These are phyloP conservation scores for Xanthia icteritia DNA, from an alignment of 2,888 invertebrate species.

Conservation along the genomic window DNA sequence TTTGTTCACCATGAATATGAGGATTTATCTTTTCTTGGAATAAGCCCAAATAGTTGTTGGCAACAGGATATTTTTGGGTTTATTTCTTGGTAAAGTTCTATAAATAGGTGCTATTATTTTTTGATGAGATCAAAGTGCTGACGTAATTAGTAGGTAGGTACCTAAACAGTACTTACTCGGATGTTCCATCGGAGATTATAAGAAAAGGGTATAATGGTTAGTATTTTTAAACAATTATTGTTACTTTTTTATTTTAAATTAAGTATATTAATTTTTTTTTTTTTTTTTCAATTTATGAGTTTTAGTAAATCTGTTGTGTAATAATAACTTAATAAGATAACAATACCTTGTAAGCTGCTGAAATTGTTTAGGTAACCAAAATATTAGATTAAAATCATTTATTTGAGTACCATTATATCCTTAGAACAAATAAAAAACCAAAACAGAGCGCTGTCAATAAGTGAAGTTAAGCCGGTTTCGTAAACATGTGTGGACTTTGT, in stretches of 20 bases:
- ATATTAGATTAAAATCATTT: not conserved
- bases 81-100: not conserved
- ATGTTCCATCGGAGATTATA: not conserved
- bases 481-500: too few species aligned
- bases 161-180: not conserved
- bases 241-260: too few species aligned
- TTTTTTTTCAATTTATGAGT: too few species aligned
- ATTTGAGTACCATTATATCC: too few species aligned
- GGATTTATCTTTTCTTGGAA: conserved; percentile 38
- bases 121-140: not conserved
- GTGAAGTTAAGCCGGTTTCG: too few species aligned
- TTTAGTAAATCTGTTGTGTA: not conserved
- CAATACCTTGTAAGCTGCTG: not conserved
- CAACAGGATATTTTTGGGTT: not conserved
- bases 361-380: not conserved
- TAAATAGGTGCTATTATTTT: not conserved
- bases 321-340: too few species aligned
- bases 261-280: too few species aligned
- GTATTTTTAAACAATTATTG: too few species aligned
- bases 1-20: not conserved
- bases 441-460: too few species aligned
- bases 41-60: conserved; percentile 2
- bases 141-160: not conserved
- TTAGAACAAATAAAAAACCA: too few species aligned
- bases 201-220: too few species aligned